Conservation (phyloP, 2,888 invertebrate genomes). For the Drosophila niveifrons region DNA sequence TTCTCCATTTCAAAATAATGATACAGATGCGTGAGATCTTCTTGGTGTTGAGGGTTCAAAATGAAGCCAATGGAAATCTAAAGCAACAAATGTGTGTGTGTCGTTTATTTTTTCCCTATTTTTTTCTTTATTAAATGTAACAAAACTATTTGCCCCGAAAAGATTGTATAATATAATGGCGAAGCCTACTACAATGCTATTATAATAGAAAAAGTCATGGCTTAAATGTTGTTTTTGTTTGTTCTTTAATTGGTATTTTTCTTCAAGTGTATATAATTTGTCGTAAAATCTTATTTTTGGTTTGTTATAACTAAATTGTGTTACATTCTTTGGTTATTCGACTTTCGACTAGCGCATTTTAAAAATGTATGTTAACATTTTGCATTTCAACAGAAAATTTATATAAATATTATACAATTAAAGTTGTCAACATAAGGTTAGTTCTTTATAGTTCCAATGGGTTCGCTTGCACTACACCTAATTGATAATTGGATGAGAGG, state of each 20-base stretch:
- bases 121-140: constrained; percentile 5
- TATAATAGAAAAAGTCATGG: background rate
- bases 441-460: constrained; percentile 14
- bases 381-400: constrained; percentile 59
- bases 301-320: constrained; percentile 59
- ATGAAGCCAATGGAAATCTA: constrained; percentile 26
- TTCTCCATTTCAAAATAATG: constrained; percentile 49
- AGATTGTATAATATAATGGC: constrained; percentile 6
- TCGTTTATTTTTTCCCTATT: constrained; percentile 4
- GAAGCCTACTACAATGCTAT: constrained; percentile 35
- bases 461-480: constrained; percentile 13
- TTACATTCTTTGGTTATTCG: constrained; percentile 53
- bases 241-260: constrained; percentile 65
- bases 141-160: background rate
- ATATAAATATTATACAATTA: constrained; percentile 74
- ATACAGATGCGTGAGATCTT: constrained; percentile 17
- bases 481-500: constrained; percentile 27
- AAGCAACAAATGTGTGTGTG: constrained; percentile 28
- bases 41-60: constrained; percentile 24
- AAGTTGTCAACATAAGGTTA: constrained; percentile 57
- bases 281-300: constrained; percentile 62
- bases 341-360: constrained; percentile 52
- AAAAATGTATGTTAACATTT: constrained; percentile 71
- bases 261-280: constrained; percentile 67
- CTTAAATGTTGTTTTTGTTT: constrained; percentile 31